Evolutionary conservation across 2,113 vertebrate species (phyloP), one percentile per base, ranked within the genome.

Genomic region (Maccullochella peelii): DNA sequence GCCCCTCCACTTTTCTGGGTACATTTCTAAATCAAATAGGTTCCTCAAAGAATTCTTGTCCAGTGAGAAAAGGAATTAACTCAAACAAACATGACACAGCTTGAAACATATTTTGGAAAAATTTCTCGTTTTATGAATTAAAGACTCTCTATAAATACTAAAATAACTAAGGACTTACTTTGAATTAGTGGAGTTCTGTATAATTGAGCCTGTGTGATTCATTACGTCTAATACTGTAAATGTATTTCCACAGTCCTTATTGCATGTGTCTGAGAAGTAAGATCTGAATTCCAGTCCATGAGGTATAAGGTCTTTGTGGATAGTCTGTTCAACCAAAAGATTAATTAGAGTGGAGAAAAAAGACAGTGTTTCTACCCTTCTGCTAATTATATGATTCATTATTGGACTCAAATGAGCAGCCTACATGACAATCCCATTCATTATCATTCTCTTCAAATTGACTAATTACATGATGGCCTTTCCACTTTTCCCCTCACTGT

Each of bases 331-430:
- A 76, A 71, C 62, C 66, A 54, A 62, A 84, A 83, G 82, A 89
- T 87, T 75, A 77, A 92, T 89, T 88, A 77, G 42, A 70, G 74
- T 74, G 18, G 55, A 74, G 25, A 5, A 49, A 49, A 36, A 80
- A 77, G 42, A 66, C 44, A 74, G 40, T 71, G 66, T 65, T 83
- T 78, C 74, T 79, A 21, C 40, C 61, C 72, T 10, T 83, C 61
- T 79, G 73, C 57, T 91, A 89, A 94, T 90, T 84, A 86, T 89
- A 73, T 84, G 66, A 87, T 82, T 79, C 79, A 87, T 93, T 93
- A 89, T 74, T 85, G 72, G 86, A 80, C 63, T 84, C 82, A 76
- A 91, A 88, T 84, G 79, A 92, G 80, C 81, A 73, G 82, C 30
- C 80, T 47, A 78, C 65, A 38, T 83, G 77, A 81, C 86, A 91